phyloP scores from a whole-genome alignment of 2,113 vertebrate species.

The Actenoides hombroni region DNA sequence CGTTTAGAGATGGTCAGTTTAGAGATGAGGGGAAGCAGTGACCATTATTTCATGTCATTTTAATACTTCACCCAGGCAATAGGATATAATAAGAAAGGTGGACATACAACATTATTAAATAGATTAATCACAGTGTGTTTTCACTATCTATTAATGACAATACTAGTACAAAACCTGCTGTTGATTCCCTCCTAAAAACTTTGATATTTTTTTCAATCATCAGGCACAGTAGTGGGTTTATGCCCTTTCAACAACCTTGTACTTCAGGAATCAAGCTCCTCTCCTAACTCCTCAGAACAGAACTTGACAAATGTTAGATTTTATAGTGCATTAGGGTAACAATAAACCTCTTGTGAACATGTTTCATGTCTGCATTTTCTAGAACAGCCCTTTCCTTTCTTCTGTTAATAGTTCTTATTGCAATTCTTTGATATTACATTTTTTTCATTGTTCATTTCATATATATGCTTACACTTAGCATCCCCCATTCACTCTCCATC shows the following conservation, averaged over 20 bases:
- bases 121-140: not conserved
- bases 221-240: not conserved
- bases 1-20: not conserved
- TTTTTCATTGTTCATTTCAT: not conserved
- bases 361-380: not conserved
- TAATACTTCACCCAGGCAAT: accelerated
- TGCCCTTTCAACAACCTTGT: not conserved
- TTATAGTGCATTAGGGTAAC: not conserved
- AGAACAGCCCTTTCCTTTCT: not conserved
- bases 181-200: not conserved
- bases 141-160: not conserved
- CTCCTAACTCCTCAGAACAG: not conserved
- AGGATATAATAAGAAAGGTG: not conserved
- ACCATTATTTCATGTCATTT: not conserved
- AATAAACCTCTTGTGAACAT: not conserved
- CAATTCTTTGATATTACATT: not conserved
- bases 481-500: not conserved
- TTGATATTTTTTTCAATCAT: not conserved
- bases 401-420: not conserved
- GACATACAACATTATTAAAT: not conserved
- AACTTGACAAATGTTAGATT: not conserved
- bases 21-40: not conserved
- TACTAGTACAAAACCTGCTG: not conserved
- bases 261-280: not conserved
- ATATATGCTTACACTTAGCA: not conserved